Conservation (phyloP, 2,888 invertebrate genomes). For the Chirona hameri region DNA sequence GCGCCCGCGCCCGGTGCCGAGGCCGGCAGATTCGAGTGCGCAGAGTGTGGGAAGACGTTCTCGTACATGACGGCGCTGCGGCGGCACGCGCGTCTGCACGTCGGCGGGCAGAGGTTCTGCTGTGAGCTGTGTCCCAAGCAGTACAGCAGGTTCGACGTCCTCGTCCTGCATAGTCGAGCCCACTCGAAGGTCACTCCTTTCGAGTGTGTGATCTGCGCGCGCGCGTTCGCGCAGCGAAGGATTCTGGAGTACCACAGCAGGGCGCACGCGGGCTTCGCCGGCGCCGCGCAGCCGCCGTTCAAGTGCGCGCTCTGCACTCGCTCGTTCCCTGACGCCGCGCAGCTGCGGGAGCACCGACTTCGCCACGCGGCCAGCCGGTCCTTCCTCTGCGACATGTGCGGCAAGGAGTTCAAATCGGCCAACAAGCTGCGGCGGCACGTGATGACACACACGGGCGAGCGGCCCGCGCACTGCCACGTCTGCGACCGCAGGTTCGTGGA, state of each 20-base stretch:
- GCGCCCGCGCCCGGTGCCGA: not conserved
- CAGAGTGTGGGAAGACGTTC: not conserved
- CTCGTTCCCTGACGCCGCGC: not conserved
- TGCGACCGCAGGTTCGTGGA: not conserved
- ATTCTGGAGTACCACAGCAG: slow-evolving; percentile 1
- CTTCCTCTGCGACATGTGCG: not conserved
- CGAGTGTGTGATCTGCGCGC: not conserved
- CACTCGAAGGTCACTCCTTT: not conserved
- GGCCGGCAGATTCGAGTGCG: not conserved
- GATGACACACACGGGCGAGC: slow-evolving; percentile 5
- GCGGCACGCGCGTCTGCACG: not conserved
- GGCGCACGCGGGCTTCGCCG: not conserved
- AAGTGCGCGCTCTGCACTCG: not conserved
- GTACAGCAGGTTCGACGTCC: not conserved
- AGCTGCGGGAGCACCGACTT: not conserved
- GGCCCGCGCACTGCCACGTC: not conserved
- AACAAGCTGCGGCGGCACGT: not conserved
- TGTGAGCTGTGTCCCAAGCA: not conserved
- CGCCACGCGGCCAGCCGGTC: not conserved
- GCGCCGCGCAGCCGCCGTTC: not conserved
- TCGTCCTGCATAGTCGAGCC: not conserved
- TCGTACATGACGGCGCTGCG: slow-evolving; percentile 6
- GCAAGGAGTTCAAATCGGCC: slow-evolving; percentile 4
- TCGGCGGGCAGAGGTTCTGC: not conserved
- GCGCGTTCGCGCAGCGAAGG: not conserved